These are phyloP conservation scores for Catagonus wagneri DNA, from an alignment of 2,113 vertebrate species.

Conservation along the genomic window DNA sequence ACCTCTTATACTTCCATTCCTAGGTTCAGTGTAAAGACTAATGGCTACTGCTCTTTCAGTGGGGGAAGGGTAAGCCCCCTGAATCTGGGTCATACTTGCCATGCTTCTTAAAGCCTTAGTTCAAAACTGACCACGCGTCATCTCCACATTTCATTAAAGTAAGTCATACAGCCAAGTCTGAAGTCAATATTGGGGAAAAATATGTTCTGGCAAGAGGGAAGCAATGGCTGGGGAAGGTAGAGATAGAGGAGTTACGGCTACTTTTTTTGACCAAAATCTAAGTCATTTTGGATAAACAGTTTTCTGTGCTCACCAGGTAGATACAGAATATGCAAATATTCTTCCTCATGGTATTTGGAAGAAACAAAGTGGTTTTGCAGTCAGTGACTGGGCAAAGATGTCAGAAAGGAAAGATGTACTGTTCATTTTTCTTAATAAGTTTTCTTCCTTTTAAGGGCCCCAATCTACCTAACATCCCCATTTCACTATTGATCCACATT, in stretches of 20 bases:
- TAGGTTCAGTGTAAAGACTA: neutral
- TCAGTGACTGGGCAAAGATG: neutral
- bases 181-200: neutral
- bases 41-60: neutral
- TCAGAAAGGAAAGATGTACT: neutral
- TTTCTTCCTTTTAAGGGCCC: neutral
- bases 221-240: neutral
- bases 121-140: neutral
- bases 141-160: neutral
- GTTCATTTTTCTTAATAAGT: neutral
- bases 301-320: neutral
- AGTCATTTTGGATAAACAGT: neutral
- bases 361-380: neutral
- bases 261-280: neutral
- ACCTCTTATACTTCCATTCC: neutral
- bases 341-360: neutral
- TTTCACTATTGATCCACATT: too few species aligned
- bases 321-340: constrained; percentile 6
- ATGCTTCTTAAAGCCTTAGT: neutral
- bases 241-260: neutral
- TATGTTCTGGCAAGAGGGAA: too few species aligned
- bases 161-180: neutral
- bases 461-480: neutral
- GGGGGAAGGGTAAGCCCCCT: neutral
- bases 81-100: too few species aligned